Percentiles rank a stretch among this genome's conserved stretches.
phyloP scores from a whole-genome alignment of 2,888 invertebrate species.

The Drosophila mimetica region DNA sequence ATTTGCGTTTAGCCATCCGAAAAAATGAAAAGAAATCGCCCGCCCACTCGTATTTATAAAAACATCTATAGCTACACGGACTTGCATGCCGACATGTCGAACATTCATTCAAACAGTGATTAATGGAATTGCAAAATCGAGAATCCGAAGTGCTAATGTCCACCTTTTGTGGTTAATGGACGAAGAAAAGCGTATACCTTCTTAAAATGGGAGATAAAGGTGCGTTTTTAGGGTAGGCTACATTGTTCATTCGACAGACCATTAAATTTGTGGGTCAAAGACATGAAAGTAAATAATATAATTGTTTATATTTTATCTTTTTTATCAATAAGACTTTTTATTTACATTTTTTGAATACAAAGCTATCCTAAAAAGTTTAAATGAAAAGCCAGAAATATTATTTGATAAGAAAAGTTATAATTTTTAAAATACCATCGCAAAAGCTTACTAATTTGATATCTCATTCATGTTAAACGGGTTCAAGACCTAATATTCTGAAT shows the following conservation, averaged over 20 bases:
- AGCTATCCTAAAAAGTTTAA: no score
- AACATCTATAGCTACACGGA: background rate
- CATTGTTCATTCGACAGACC: background rate
- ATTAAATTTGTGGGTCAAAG: background rate
- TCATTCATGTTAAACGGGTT: background rate
- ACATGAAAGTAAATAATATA: background rate
- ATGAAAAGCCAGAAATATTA: no score
- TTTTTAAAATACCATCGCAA: no score
- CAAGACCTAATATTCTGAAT: no score
- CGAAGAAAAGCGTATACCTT: background rate
- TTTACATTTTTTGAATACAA: no score
- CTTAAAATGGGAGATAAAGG: background rate
- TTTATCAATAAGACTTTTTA: background rate
- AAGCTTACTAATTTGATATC: background rate
- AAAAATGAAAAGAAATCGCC: no score
- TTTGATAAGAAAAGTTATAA: no score
- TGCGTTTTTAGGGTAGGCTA: background rate
- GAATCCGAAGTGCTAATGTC: slow-evolving; percentile 23
- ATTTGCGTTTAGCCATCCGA: no score
- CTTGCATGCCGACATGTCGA: slow-evolving; percentile 21
- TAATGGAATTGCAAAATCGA: slow-evolving; percentile 18
- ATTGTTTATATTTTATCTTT: background rate
- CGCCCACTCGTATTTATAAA: background rate
- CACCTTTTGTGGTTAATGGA: slow-evolving; percentile 3
- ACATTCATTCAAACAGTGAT: slow-evolving; percentile 18